Conservation (phyloP, 92 coral and sea anemone genomes). For the Heliopora coerulea region DNA sequence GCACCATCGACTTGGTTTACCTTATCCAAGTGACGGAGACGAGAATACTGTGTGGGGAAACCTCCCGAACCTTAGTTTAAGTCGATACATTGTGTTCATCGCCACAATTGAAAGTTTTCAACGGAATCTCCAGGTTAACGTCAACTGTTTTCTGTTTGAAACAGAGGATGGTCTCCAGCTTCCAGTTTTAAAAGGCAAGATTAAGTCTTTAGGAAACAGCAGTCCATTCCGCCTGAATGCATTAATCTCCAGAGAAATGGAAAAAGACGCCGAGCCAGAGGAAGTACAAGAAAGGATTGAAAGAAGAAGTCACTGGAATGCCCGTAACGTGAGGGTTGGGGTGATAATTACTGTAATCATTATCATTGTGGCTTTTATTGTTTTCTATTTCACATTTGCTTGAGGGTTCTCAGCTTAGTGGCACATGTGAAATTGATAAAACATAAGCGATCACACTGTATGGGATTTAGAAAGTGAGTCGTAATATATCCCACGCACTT, state of each 20-base stretch:
- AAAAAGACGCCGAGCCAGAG: constrained; percentile 12
- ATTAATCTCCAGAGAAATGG: not conserved
- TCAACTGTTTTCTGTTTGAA: constrained; percentile 66
- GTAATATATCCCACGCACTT: too few relatives aligned
- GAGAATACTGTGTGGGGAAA: constrained; percentile 81
- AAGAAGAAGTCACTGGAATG: too few relatives aligned
- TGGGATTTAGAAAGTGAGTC: too few relatives aligned
- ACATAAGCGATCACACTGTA: too few relatives aligned
- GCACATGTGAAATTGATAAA: too few relatives aligned
- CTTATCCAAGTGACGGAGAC: constrained; percentile 81
- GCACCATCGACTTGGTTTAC: constrained; percentile 70
- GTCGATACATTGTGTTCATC: constrained; percentile 69
- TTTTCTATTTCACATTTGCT: too few relatives aligned
- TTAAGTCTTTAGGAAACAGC: not conserved
- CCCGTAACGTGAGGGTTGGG: not conserved
- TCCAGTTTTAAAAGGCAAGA: constrained; percentile 49
- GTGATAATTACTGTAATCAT: not conserved
- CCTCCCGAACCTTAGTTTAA: constrained; percentile 67
- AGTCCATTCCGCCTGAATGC: constrained; percentile 11
- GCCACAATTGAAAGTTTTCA: constrained; percentile 51
- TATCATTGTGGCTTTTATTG: too few relatives aligned
- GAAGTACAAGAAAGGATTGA: not conserved
- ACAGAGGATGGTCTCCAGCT: constrained; percentile 36
- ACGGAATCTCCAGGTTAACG: constrained; percentile 3
- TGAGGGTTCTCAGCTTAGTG: too few relatives aligned